Percentiles rank a stretch among this genome's conserved stretches.
Conservation (phyloP, 2,113 vertebrate genomes). For the Chaetops frenatus region DNA sequence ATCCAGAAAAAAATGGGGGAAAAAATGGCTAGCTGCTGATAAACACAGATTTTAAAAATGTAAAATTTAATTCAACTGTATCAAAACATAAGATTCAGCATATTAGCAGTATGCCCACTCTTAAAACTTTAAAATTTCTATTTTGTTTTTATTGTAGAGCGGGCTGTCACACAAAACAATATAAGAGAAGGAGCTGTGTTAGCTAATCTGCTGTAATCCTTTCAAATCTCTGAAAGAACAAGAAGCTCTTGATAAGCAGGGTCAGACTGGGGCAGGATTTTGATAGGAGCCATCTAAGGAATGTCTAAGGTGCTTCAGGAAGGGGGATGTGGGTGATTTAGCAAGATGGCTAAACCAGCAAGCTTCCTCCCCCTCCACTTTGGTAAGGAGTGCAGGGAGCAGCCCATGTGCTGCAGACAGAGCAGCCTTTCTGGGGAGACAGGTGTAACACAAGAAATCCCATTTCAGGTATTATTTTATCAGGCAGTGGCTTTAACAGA, state of each 20-base stretch:
- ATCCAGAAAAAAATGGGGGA: neutral
- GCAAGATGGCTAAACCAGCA: neutral
- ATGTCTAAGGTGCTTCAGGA: slow-evolving; percentile 55
- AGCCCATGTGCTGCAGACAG: neutral
- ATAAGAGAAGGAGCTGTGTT: neutral
- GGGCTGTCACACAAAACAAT: neutral
- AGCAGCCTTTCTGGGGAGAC: neutral
- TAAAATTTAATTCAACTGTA: neutral
- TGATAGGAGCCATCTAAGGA: slow-evolving; percentile 48
- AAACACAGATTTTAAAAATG: neutral
- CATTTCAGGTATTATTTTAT: fast-evolving
- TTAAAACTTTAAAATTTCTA: neutral
- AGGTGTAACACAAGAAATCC: neutral
- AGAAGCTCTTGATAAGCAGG: slow-evolving; percentile 43
- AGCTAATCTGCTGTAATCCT: slow-evolving; percentile 55
- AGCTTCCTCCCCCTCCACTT: neutral
- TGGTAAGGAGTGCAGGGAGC: neutral
- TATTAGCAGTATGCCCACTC: neutral
- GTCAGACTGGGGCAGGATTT: slow-evolving; percentile 53
- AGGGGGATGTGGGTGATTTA: slow-evolving; percentile 27
- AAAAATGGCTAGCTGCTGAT: neutral
- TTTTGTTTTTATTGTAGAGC: slow-evolving; percentile 1
- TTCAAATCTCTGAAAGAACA: slow-evolving; percentile 42
- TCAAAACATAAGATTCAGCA: neutral
- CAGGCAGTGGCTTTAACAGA: neutral